phyloP scores from a whole-genome alignment of 2,797 vertebrate genomes.

The Dendrocincla fuliginosa region DNA sequence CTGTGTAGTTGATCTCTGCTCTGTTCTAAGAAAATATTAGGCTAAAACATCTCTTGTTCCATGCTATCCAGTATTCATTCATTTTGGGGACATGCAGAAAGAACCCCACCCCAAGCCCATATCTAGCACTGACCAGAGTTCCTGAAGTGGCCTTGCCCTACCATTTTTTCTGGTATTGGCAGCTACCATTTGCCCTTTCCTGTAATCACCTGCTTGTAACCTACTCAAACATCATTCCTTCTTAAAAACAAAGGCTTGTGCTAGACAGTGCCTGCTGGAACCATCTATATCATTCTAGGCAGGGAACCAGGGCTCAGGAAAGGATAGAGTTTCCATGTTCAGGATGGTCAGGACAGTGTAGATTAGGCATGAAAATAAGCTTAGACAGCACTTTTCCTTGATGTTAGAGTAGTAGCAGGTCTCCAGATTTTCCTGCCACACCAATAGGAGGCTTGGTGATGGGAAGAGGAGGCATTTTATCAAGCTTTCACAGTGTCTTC shows the following conservation, averaged over 20 bases:
- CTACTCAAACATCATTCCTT: background rate
- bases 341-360: background rate
- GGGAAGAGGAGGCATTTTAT: background rate
- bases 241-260: background rate
- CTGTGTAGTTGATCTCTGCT: background rate
- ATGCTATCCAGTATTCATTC: background rate
- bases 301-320: background rate
- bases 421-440: background rate
- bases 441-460: background rate
- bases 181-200: background rate
- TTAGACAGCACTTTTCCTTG: background rate
- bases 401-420: background rate
- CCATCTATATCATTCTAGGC: background rate
- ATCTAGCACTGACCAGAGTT: background rate
- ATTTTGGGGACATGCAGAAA: background rate
- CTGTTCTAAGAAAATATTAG: background rate
- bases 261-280: background rate
- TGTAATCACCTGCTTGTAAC: background rate
- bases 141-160: background rate
- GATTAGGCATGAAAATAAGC: background rate
- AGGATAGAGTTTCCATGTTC: background rate
- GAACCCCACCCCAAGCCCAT: background rate
- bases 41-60: background rate
- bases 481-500: background rate
- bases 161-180: background rate